These are phyloP conservation scores for Pygoscelis adeliae DNA, from an alignment of 2,113 vertebrate genomes.

Conservation along the genomic window DNA sequence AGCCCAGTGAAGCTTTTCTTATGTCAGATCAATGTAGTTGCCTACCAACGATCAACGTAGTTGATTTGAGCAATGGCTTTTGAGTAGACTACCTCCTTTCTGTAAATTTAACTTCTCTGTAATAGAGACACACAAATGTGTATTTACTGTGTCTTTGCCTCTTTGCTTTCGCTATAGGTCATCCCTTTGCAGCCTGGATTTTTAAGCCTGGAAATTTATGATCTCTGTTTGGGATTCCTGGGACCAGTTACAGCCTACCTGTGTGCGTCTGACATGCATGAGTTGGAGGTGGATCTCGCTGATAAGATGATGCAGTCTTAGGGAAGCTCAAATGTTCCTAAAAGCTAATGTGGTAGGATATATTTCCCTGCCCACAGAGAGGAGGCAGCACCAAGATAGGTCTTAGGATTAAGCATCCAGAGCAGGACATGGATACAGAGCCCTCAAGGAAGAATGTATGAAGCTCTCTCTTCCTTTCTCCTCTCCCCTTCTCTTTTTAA, in stretches of 20 bases:
- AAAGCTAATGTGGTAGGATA: neutral
- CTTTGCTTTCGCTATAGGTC: slow-evolving; percentile 43
- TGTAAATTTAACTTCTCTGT: neutral
- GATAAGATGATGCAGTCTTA: slow-evolving; percentile 58
- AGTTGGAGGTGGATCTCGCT: slow-evolving; percentile 72
- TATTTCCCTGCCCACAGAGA: neutral
- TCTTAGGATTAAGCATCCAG: neutral
- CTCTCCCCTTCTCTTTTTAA: neutral
- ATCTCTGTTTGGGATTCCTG: slow-evolving; percentile 69
- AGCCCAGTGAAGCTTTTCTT: neutral
- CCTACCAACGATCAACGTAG: neutral
- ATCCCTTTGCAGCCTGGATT: slow-evolving; percentile 62
- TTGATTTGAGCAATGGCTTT: neutral
- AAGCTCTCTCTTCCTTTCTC: neutral
- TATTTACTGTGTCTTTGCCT: neutral
- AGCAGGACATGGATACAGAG: neutral
- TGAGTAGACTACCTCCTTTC: neutral
- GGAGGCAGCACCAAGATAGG: neutral
- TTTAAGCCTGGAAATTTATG: slow-evolving; percentile 65
- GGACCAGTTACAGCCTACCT: slow-evolving; percentile 57
- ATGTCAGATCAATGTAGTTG: neutral
- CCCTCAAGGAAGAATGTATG: neutral
- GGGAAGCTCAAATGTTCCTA: neutral
- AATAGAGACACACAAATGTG: neutral
- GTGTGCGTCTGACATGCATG: slow-evolving; percentile 63